phyloP scores from a whole-genome alignment of 2,113 vertebrate genomes.

The Tursiops truncatus region DNA sequence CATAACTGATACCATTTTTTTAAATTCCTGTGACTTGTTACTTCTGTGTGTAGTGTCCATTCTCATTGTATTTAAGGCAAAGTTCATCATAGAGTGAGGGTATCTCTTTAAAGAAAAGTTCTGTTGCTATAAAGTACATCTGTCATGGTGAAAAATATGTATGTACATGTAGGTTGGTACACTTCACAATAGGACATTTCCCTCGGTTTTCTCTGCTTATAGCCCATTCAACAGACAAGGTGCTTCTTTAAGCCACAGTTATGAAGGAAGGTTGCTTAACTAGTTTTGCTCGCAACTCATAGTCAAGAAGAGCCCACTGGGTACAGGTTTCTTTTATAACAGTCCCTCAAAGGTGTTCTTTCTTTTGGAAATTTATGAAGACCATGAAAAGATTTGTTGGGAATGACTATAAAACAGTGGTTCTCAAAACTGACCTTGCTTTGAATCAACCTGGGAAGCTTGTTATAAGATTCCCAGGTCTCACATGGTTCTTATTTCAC shows the following conservation, averaged over 20 bases:
- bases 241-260: neutral
- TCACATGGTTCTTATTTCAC: neutral
- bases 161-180: neutral
- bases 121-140: neutral
- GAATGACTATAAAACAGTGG: neutral
- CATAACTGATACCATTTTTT: neutral
- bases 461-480: neutral
- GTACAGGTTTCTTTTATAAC: neutral
- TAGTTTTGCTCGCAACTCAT: neutral
- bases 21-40: neutral
- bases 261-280: neutral
- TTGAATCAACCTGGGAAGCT: neutral
- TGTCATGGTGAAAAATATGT: neutral
- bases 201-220: neutral
- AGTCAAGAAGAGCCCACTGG: neutral
- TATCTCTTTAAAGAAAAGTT: neutral
- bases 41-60: neutral
- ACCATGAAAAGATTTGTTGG: neutral
- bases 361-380: slow-evolving; percentile 20
- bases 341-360: neutral
- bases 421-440: slow-evolving; percentile 4
- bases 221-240: neutral
- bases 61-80: neutral
- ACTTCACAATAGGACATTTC: neutral
- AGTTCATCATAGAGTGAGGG: neutral